Conservation (phyloP, 1,140 invertebrate species). For the Drosophila truncata region DNA sequence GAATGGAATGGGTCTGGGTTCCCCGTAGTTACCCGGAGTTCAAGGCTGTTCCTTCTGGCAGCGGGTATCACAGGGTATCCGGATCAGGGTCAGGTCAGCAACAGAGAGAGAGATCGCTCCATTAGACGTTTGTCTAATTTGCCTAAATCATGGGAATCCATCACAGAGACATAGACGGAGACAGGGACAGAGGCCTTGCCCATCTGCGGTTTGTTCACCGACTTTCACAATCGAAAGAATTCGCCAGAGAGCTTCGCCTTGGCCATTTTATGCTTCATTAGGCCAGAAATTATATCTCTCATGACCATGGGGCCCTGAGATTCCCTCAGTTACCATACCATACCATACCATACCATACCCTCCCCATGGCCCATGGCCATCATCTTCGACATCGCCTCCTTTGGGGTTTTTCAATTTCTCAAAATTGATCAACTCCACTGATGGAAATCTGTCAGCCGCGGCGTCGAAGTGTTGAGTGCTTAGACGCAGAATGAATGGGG, state of each 20-base stretch:
- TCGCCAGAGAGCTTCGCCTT: slow-evolving; percentile 14
- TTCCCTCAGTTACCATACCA: slow-evolving; percentile 11
- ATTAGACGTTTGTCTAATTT: slow-evolving; percentile 26
- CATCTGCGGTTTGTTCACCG: slow-evolving; percentile 30
- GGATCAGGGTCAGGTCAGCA: slow-evolving; percentile 12
- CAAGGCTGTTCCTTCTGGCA: slow-evolving; percentile 13
- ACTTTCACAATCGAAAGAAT: slow-evolving; percentile 61
- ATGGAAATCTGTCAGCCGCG: slow-evolving; percentile 64
- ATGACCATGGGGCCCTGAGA: slow-evolving; percentile 45
- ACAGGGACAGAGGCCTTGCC: neutral
- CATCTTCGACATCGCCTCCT: slow-evolving; percentile 39
- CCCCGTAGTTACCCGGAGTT: slow-evolving; percentile 2
- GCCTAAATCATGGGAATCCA: slow-evolving; percentile 37
- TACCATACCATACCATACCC: neutral
- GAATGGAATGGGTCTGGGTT: neutral
- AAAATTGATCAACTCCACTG: slow-evolving; percentile 71
- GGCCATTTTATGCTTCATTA: slow-evolving; percentile 81
- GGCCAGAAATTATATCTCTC: slow-evolving; percentile 75
- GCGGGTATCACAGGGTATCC: neutral
- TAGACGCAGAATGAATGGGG: slow-evolving; percentile 23
- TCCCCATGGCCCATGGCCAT: slow-evolving; percentile 22
- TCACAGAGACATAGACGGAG: neutral
- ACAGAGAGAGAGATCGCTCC: neutral
- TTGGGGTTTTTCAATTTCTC: slow-evolving; percentile 58
- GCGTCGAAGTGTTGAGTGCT: slow-evolving; percentile 47